These are phyloP conservation scores for Lithobates sylvaticus DNA, from an alignment of 2,797 vertebrate species.

Conservation along the genomic window DNA sequence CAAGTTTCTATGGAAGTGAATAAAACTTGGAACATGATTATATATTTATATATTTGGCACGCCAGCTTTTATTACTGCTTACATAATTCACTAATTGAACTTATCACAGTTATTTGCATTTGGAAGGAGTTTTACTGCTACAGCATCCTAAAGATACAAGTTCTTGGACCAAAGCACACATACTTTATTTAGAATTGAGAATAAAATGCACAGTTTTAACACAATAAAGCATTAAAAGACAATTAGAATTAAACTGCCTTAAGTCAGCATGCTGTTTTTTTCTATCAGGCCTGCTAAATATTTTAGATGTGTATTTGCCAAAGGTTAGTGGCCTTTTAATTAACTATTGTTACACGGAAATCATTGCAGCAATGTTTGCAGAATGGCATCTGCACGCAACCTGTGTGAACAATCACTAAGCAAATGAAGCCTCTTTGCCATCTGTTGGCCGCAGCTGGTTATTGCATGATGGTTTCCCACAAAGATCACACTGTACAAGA, in stretches of 20 bases:
- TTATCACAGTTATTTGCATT: constrained; percentile 37
- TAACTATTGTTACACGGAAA: constrained; percentile 20
- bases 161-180: constrained; percentile 13
- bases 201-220: constrained; percentile 30
- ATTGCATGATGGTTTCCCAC: not conserved
- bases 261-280: not conserved
- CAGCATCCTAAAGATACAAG: constrained; percentile 21
- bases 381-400: constrained; percentile 19
- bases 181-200: constrained; percentile 23
- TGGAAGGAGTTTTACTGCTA: constrained; percentile 23
- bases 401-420: not conserved
- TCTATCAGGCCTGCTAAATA: constrained; percentile 15
- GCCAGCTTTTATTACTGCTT: constrained; percentile 30
- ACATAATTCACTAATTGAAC: constrained; percentile 36
- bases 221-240: constrained; percentile 20
- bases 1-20: not conserved
- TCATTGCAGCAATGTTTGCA: constrained; percentile 25
- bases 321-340: constrained; percentile 32
- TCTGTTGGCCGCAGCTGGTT: constrained; percentile 20
- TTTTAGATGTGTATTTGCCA: constrained; percentile 14
- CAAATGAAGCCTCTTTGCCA: constrained; percentile 22
- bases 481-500: not conserved
- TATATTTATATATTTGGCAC: constrained; percentile 30
- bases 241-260: constrained; percentile 25
- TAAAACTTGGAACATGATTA: constrained; percentile 29